Evolutionary conservation across 2,797 vertebrate genomes (phyloP), one percentile per base, ranked within the genome.

Genomic region (Hoplostethus atlanticus): DNA sequence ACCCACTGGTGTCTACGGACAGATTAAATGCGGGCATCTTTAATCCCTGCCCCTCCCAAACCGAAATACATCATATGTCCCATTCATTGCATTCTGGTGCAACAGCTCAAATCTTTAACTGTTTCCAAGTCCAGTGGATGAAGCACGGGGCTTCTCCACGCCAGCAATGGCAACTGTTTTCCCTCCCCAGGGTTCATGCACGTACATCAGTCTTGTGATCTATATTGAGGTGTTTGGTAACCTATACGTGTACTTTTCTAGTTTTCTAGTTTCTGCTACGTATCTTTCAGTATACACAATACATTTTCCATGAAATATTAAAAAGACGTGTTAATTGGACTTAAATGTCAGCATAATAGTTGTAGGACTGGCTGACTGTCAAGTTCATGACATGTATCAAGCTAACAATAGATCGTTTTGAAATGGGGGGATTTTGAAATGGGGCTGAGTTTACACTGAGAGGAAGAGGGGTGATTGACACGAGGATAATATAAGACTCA

Each of bases 11-110:
- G 87, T 89, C 86, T 84, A 73, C 60, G 40, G 36, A 5, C 4
- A 81, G 91, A 92, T 90, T 90, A 92, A 87, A 82, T 15, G 53
- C 64, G 79, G 66, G 76, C 71, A 58, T 40, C 57, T 84, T 87
- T 89, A 92, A 92, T 91, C 91, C 71, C 50, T 0, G 60, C 64
- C 47, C 64, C 64, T 11, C 68, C 79, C 79, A 31, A 47, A 40
- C 53, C 4, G 17, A 53, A 60, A 57, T 40, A 58, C 17, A 21
- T 80, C 68, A 68, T 74, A 65, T 55, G 16, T n/a, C 67, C 68
- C 72, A 64, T 76, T 88, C 81, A 70, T 66, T 51, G 56, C 2
- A 36, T 69, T 75, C 69, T 62, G 48, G 40, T 58, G 56, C 63
- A 58, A 25, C 57, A 0, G 64, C 64, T 77, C 63, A 60, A 60